phyloP scores from a whole-genome alignment of 2,113 vertebrate species.

The Nerophis lumbriciformis region DNA sequence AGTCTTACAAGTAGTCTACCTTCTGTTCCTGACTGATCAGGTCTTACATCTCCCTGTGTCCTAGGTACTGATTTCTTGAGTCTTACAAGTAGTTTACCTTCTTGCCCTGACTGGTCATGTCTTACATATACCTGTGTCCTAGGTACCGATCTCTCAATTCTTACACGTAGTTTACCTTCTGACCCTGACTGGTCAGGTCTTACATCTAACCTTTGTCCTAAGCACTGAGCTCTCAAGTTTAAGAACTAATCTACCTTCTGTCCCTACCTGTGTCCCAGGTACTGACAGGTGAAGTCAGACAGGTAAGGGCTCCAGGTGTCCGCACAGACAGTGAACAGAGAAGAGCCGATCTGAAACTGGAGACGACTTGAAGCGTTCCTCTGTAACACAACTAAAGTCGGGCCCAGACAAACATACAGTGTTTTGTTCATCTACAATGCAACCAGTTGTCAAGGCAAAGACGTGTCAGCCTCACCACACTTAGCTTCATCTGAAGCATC shows the following conservation, averaged over 20 bases:
- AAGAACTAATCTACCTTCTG: too few relatives aligned
- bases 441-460: slow-evolving; percentile 19
- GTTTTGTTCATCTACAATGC: too few relatives aligned
- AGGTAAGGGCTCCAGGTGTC: slow-evolving; percentile 72
- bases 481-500: slow-evolving; percentile 83
- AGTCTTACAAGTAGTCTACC: not conserved
- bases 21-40: too few relatives aligned
- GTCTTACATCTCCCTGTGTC: too few relatives aligned
- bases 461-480: slow-evolving; percentile 72
- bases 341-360: slow-evolving; percentile 35
- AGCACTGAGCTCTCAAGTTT: too few relatives aligned
- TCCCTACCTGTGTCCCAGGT: slow-evolving; percentile 74
- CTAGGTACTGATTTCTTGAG: too few relatives aligned
- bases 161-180: slow-evolving; percentile 44
- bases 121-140: too few relatives aligned
- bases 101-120: too few relatives aligned
- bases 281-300: slow-evolving; percentile 75
- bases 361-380: slow-evolving; percentile 38
- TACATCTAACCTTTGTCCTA: not conserved
- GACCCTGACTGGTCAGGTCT: slow-evolving; percentile 10
- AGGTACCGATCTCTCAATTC: slow-evolving; percentile 51
- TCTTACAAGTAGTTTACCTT: too few relatives aligned
- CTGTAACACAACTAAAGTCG: slow-evolving; percentile 41
- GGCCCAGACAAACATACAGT: too few relatives aligned
- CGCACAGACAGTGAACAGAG: slow-evolving; percentile 54